phyloP scores from a whole-genome alignment of 2,888 invertebrate species.

The Synergus umbraculus region DNA sequence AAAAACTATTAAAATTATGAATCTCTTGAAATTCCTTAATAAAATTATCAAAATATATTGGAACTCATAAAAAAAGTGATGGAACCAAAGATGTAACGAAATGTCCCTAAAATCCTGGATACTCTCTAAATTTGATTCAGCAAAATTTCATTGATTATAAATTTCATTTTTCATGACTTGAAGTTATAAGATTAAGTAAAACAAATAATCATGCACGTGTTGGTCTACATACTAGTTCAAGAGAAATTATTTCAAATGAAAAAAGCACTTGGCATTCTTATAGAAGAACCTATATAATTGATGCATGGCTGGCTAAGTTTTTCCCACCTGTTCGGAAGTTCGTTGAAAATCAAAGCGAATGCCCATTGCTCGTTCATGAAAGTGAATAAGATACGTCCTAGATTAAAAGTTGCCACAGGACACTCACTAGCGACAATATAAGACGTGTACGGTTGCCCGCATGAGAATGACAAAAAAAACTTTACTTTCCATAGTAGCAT shows the following conservation, averaged over 20 bases:
- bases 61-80: too few species aligned
- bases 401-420: constrained; percentile 40
- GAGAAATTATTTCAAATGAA: constrained; percentile 25
- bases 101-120: too few species aligned
- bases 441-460: constrained; percentile 18
- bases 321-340: constrained; percentile 40
- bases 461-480: constrained; percentile 56
- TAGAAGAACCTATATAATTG: constrained; percentile 9
- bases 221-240: neutral
- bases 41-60: too few species aligned
- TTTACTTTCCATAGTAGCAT: constrained; percentile 64
- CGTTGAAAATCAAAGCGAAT: constrained; percentile 15
- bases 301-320: constrained; percentile 31
- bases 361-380: constrained; percentile 32
- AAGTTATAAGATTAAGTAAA: too few species aligned
- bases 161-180: too few species aligned
- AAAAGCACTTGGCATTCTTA: constrained; percentile 28
- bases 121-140: too few species aligned
- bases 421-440: constrained; percentile 21
- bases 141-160: too few species aligned
- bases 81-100: too few species aligned
- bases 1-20: too few species aligned
- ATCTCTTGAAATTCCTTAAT: too few species aligned
- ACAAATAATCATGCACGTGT: too few species aligned
- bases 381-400: constrained; percentile 40